Evolutionary conservation across 1,140 invertebrate species (phyloP).

Genomic region (Telenomus remus): DNA sequence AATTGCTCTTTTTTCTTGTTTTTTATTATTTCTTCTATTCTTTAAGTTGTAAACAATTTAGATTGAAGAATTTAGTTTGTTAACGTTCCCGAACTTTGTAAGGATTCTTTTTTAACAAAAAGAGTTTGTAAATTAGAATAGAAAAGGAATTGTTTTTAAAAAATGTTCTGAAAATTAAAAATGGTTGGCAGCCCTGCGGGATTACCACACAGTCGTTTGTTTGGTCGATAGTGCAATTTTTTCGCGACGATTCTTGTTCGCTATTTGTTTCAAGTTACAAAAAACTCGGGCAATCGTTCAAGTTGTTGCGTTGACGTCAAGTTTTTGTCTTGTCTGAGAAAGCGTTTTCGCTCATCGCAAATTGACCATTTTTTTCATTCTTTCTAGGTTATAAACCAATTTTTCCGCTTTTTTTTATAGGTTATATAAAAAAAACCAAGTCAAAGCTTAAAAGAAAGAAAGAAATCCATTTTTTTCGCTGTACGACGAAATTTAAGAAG

Average conservation of each 20-base stretch:
- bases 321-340: slow-evolving; percentile 3
- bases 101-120: no score
- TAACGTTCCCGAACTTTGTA: no score
- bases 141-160: no score
- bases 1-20: no score
- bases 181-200: slow-evolving; percentile 1
- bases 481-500: slow-evolving; percentile 9
- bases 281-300: no score
- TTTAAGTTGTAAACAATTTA: no score
- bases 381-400: slow-evolving; percentile 3
- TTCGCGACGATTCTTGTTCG: background rate
- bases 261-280: slow-evolving; percentile 1
- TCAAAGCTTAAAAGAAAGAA: slow-evolving; percentile 8
- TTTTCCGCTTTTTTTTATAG: slow-evolving; percentile 30
- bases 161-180: background rate
- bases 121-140: no score
- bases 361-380: background rate
- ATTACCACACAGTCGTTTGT: slow-evolving; percentile 1
- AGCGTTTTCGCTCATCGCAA: slow-evolving; percentile 41
- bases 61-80: no score
- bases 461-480: background rate
- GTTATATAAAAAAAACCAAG: slow-evolving; percentile 13
- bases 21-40: no score
- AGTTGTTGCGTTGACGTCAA: no score
- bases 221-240: slow-evolving; percentile 18